Base-by-base conservation (phyloP, 2,797 vertebrate genomes). In the Sciurus carolinensis region DNA sequence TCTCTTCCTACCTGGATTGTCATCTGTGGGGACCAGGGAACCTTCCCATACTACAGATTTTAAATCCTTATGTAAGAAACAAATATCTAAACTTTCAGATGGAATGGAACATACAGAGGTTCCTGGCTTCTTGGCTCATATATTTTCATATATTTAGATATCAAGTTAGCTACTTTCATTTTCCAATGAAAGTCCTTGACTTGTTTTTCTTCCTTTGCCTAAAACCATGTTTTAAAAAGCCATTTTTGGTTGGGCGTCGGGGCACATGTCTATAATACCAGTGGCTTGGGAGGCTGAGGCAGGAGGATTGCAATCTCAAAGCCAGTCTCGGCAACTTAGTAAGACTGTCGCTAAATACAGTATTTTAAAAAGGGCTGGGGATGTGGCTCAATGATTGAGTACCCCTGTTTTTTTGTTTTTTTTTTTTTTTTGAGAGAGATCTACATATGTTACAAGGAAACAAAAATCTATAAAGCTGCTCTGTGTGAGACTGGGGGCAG, bases 351-450 rank as follows among this genome's bases (percentile, higher is more conserved):
- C 54, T 57, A 57, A 54, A 54, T 54, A 18, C 22, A 57, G 20
- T 22, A 57, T 57, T 57, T 57, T 22, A 22, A 57, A 57, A 57
- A 8, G 54, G 54, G 20, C 54, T 57, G 54, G 54, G 54, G 17
- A 57, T 57, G 20, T 57, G 7, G 54, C 20, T 57, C 54, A 57
- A 20, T 20, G 54, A 18, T 57, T 8, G 20, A 57, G 2, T 22
- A 2, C 18, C 20, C 54, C 54, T 57, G 39, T 39, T 39, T 39
- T 39, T 39, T 39, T 39, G 3, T 39, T 39, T 39, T 39, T 39
- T 39, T 39, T 39, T 39, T 39, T 39, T 39, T 88, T 96, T 44
- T 91, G 52, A 89, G 64, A 89, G 64, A 89, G 71, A 57, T 20
- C 20, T 79, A 22, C 30, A 47, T 64, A 47, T 5, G 47, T 87